phyloP scores from a whole-genome alignment of 2,113 vertebrate species.

The Hemibagrus wyckioides region DNA sequence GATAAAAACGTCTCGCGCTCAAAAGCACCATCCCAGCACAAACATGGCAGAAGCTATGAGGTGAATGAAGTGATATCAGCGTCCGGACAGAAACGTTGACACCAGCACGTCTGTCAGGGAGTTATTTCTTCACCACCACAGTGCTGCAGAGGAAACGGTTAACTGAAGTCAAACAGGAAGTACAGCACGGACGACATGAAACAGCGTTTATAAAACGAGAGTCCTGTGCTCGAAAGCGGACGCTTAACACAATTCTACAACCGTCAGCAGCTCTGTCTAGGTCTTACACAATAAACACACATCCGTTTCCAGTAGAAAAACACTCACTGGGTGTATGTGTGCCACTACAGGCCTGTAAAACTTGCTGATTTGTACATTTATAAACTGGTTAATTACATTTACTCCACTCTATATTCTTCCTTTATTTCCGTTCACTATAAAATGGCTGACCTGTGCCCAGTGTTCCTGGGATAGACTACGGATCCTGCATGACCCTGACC shows the following conservation, averaged over 20 bases:
- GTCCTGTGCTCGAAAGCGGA: not conserved
- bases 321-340: not conserved
- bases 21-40: not conserved
- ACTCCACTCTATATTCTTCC: not conserved
- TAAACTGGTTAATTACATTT: not conserved
- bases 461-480: not conserved
- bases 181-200: not conserved
- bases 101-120: not conserved
- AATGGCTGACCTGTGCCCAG: not conserved
- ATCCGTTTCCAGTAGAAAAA: not conserved
- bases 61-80: not conserved
- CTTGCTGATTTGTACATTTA: not conserved
- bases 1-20: not conserved
- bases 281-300: not conserved
- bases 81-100: not conserved
- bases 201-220: not conserved
- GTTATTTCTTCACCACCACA: not conserved
- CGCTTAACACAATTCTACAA: not conserved
- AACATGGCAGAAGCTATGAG: not conserved
- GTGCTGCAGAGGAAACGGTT: constrained; percentile 62
- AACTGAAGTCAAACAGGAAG: constrained; percentile 41
- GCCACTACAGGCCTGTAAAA: constrained; percentile 24
- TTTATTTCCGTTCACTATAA: not conserved
- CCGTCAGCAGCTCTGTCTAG: not conserved
- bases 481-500: not conserved